A percentile compares a stretch with the other conserved stretches of the same genome.
These are phyloP conservation scores for Oncorhynchus clarkii DNA, from an alignment of 2,113 vertebrate genomes.

Conservation along the genomic window DNA sequence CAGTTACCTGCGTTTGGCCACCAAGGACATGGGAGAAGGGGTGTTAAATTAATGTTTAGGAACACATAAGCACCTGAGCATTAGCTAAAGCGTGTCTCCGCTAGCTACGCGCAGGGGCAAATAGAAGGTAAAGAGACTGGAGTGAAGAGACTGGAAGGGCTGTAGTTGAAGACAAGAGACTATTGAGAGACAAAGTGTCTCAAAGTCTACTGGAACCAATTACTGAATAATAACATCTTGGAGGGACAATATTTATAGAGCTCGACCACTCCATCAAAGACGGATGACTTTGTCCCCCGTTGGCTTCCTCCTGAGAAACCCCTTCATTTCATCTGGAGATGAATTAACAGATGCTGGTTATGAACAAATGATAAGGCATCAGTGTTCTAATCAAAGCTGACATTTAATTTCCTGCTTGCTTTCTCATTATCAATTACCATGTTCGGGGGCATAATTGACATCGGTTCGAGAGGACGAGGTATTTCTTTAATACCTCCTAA, in stretches of 20 bases:
- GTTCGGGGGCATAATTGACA: conserved; percentile 70
- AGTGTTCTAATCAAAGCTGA: conserved; percentile 76
- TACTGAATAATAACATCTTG: conserved; percentile 73
- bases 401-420: conserved; percentile 77
- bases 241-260: conserved; percentile 68
- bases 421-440: conserved; percentile 73
- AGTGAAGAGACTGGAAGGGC: conserved; percentile 40
- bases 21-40: conserved; percentile 39
- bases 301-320: conserved; percentile 45
- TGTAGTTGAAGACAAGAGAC: conserved; percentile 58
- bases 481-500: conserved; percentile 66
- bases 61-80: not conserved
- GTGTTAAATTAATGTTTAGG: conserved; percentile 63
- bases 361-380: conserved; percentile 81
- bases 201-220: conserved; percentile 64
- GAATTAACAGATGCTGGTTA: conserved; percentile 81
- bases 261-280: conserved; percentile 64
- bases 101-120: conserved; percentile 20
- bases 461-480: conserved; percentile 56
- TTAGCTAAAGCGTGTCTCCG: not conserved
- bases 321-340: conserved; percentile 63
- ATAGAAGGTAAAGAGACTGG: conserved; percentile 51
- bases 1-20: conserved; percentile 59
- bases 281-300: conserved; percentile 61
- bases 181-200: conserved; percentile 54